A percentile compares a stretch with the other conserved stretches of the same genome.
These are phyloP conservation scores for Spialia ferax DNA, from an alignment of 2,888 invertebrate genomes.

Conservation along the genomic window DNA sequence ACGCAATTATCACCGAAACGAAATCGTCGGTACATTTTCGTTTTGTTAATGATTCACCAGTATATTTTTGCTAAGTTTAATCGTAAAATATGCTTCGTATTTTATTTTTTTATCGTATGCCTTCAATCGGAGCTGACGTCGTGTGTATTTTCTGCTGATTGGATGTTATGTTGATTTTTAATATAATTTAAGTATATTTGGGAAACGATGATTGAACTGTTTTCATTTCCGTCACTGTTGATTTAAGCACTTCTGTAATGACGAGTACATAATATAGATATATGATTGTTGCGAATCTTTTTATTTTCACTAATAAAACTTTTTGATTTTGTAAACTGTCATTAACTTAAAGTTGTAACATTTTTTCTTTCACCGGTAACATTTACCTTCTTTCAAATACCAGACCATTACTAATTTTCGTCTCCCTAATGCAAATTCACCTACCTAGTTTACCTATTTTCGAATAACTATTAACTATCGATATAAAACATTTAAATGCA, in stretches of 20 bases:
- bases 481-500: slow-evolving; percentile 15
- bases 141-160: slow-evolving; percentile 25
- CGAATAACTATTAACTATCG: neutral
- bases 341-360: too few species aligned
- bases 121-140: slow-evolving; percentile 20
- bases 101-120: slow-evolving; percentile 30
- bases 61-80: slow-evolving; percentile 17
- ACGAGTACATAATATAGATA: too few species aligned
- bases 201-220: neutral
- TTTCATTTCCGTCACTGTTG: neutral
- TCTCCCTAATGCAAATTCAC: too few species aligned
- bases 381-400: too few species aligned
- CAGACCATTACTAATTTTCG: too few species aligned
- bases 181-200: slow-evolving; percentile 3
- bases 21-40: slow-evolving; percentile 20
- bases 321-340: too few species aligned
- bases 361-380: too few species aligned
- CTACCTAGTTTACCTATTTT: too few species aligned
- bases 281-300: neutral
- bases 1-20: slow-evolving; percentile 27
- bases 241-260: too few species aligned
- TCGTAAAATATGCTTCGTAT: slow-evolving; percentile 16
- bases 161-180: slow-evolving; percentile 12
- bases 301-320: neutral
- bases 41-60: too few species aligned